Conservation (phyloP, 2,113 vertebrate species). For the Hiodon alosoides region DNA sequence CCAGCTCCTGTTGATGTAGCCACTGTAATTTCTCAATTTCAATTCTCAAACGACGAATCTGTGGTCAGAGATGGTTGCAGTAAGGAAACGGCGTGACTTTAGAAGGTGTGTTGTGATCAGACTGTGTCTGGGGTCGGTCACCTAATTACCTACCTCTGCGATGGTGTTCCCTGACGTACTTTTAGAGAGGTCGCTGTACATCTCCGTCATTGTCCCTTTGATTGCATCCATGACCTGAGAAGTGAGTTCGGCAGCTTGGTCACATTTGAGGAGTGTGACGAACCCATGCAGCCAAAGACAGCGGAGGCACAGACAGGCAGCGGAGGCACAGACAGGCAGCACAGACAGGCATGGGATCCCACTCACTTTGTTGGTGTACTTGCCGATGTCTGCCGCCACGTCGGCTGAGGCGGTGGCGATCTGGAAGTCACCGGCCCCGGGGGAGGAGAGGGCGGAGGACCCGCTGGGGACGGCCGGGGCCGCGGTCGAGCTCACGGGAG, state of each 20-base stretch:
- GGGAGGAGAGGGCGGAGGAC: slow-evolving; percentile 63
- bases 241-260: neutral
- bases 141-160: slow-evolving; percentile 72
- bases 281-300: too few species aligned
- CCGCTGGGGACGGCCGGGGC: slow-evolving; percentile 67
- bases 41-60: slow-evolving; percentile 92
- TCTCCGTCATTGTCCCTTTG: slow-evolving; percentile 95
- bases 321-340: neutral
- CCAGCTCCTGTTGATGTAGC: slow-evolving; percentile 94
- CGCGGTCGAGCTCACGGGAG: slow-evolving; percentile 75
- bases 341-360: neutral
- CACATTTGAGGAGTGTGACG: neutral
- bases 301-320: neutral
- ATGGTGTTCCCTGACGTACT: slow-evolving; percentile 90
- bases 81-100: too few species aligned
- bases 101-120: too few species aligned
- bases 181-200: slow-evolving; percentile 92
- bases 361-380: slow-evolving; percentile 94
- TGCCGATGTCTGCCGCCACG: slow-evolving; percentile 92
- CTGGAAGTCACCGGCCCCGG: slow-evolving; percentile 66
- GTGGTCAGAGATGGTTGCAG: slow-evolving; percentile 25
- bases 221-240: slow-evolving; percentile 96
- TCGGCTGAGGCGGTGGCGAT: slow-evolving; percentile 92
- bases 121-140: neutral
- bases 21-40: slow-evolving; percentile 97